Conservation (phyloP, 2,888 invertebrate genomes). For the Hydrotaea diabolus region DNA sequence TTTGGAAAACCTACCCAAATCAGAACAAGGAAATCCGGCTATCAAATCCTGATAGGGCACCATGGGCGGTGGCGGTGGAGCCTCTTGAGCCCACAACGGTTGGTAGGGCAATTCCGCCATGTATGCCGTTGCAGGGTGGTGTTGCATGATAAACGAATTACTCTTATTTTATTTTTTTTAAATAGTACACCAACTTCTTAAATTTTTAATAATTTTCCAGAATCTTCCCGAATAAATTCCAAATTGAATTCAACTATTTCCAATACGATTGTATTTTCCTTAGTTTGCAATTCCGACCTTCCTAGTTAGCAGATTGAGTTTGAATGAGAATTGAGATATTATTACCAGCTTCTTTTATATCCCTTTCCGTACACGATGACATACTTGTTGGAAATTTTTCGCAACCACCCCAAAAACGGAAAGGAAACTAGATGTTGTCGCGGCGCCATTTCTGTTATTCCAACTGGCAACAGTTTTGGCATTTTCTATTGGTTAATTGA, state of each 20-base stretch:
- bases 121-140: conserved; percentile 79
- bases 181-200: neutral
- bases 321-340: conserved; percentile 65
- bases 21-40: conserved; percentile 86
- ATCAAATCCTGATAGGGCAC: conserved; percentile 87
- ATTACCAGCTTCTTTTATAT: conserved; percentile 43
- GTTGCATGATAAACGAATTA: conserved; percentile 73
- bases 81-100: conserved; percentile 81
- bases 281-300: conserved; percentile 27
- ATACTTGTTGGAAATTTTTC: conserved; percentile 72
- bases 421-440: conserved; percentile 54
- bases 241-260: conserved; percentile 3
- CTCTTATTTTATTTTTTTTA: neutral
- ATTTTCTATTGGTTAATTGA: conserved; percentile 71
- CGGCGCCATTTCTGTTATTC: conserved; percentile 75
- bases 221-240: too few relatives aligned
- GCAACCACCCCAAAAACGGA: conserved; percentile 65
- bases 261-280: conserved; percentile 5
- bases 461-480: conserved; percentile 71
- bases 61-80: conserved; percentile 83
- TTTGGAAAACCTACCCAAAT: conserved; percentile 81
- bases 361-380: neutral
- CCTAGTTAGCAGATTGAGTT: conserved; percentile 73
- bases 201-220: neutral
- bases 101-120: conserved; percentile 80